A percentile compares a stretch with the other conserved stretches of the same genome.
Evolutionary conservation across 2,113 vertebrate genomes (phyloP).

Genomic region (Mellivora capensis): DNA sequence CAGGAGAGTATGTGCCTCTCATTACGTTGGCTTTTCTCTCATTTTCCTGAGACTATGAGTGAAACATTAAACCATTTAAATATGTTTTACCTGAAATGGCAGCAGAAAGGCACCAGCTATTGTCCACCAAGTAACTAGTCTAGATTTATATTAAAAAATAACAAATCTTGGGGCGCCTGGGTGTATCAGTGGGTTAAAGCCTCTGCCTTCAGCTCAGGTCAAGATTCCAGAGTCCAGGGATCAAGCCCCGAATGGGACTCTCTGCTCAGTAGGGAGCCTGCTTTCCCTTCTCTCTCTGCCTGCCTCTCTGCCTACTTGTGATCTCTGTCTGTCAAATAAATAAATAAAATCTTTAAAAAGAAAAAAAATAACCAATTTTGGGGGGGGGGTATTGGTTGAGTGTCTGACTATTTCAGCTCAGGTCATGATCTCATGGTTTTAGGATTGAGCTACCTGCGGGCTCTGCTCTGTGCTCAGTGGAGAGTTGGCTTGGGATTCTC

Average conservation of each 20-base stretch:
- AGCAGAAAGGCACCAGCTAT: neutral
- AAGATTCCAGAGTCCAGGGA: too few relatives aligned
- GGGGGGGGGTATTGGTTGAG: neutral
- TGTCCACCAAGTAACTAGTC: neutral
- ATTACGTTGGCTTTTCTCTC: neutral
- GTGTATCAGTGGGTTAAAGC: neutral
- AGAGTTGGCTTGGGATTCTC: neutral
- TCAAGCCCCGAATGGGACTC: too few relatives aligned
- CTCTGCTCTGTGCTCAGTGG: neutral
- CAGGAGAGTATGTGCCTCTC: neutral
- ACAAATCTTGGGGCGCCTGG: neutral
- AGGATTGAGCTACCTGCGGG: neutral
- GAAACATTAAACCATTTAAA: neutral
- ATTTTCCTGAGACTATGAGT: neutral
- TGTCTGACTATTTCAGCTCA: neutral
- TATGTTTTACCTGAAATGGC: neutral
- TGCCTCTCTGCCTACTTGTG: too few relatives aligned
- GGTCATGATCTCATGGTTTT: neutral
- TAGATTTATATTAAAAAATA: neutral
- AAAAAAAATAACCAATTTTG: neutral
- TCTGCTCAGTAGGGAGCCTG: too few relatives aligned
- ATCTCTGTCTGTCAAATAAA: too few relatives aligned
- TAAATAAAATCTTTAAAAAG: too few relatives aligned
- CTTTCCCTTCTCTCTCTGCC: rapidly evolving
- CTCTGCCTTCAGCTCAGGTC: too few relatives aligned